Evolutionary conservation across 2,113 vertebrate species (phyloP), one percentile per base, ranked within the genome.

Genomic region (Rynchops niger): DNA sequence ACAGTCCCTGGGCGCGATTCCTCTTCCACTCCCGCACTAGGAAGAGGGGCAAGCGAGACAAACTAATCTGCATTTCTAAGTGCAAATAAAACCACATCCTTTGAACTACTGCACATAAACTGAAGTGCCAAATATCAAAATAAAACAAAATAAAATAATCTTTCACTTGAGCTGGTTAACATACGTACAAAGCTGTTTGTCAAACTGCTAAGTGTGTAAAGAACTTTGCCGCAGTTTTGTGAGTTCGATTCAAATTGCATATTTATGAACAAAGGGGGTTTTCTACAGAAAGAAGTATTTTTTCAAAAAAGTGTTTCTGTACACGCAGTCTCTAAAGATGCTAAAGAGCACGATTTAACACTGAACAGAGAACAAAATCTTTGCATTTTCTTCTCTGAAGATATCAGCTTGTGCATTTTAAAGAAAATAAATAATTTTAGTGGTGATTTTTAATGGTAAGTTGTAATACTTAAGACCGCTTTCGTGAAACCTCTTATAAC

Each of bases 81-180:
- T 47, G 61, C 86, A 93, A 94, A 65, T 63, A 90, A 96, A 97
- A 94, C 74, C 16, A 89, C 90, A 66, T 77, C 62, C 82, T 88
- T 95, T 70, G 88, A 97, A 95, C 67, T 90, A 74, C 42, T 86
- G 86, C 65, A 20, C 58, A 59, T 76, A 84, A 79, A 96, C 77
- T 73, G 47, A 96, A 55, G 76, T 77, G 65, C 82, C 94, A 77
- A 93, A 74, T 69, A 90, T 58, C 50, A 29, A 59, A 91, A 62
- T 81, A 86, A 80, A 73, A n/a, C 18, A 89, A 78, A 94, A 82
- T 92, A 84, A 91, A 96, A 85, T 26, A n/a, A 78, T 79, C 47
- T 94, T 96, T 94, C 52, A 58, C 78, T 90, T 76, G 78, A 89
- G 92, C 93, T 95, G 84, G 74, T 74, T 93, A 95, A 80, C 59